These are phyloP conservation scores for Lasioglossum figueresi DNA, from an alignment of 2,888 invertebrate genomes.

Conservation along the genomic window DNA sequence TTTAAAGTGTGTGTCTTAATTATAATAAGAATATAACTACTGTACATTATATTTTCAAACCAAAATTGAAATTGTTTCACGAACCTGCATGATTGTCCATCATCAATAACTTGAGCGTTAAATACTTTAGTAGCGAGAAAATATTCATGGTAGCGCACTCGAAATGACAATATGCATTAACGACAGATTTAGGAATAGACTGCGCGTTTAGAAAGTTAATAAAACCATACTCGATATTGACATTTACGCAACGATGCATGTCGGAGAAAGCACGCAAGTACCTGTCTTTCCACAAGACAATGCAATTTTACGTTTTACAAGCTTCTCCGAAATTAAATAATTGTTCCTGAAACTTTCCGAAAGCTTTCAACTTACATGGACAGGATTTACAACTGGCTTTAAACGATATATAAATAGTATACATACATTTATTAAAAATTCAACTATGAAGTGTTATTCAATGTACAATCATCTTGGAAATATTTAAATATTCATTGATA, in stretches of 20 bases:
- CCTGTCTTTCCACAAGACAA: constrained; percentile 20
- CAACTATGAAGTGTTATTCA: neutral
- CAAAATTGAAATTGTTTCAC: constrained; percentile 2
- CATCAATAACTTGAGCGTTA: constrained; percentile 2
- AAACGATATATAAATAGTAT: neutral
- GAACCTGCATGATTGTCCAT: constrained; percentile 36
- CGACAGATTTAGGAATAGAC: neutral
- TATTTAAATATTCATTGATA: neutral
- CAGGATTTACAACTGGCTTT: neutral
- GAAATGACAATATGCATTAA: neutral
- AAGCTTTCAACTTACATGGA: neutral
- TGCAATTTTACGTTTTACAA: neutral
- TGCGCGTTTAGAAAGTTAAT: constrained; percentile 15
- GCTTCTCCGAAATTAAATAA: neutral
- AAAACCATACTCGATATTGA: constrained; percentile 8
- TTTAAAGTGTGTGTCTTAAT: neutral
- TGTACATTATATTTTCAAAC: constrained; percentile 25
- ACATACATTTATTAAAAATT: neutral
- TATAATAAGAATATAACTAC: neutral
- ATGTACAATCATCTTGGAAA: neutral
- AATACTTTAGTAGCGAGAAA: constrained; percentile 1
- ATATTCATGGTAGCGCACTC: neutral
- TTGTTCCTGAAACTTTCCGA: neutral
- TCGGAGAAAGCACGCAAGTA: neutral
- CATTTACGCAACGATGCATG: neutral